Base-by-base conservation (phyloP, 2,888 invertebrate species). In the Abscondita cerata region DNA sequence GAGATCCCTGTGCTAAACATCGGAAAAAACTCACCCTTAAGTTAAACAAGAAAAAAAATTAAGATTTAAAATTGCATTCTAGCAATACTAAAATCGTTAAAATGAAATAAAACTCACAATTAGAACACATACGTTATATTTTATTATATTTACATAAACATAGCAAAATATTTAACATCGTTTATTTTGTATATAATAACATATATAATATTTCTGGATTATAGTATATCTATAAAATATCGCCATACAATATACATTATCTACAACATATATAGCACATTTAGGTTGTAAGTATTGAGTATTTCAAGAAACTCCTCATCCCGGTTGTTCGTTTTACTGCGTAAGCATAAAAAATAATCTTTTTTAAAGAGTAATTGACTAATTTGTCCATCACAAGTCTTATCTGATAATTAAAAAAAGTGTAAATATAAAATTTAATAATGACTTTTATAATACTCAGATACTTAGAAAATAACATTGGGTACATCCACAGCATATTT, bases 381-480 rank as follows among this genome's bases (percentile, higher is more conserved):
- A 20, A 52, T 15, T 48, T 38, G 40, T 19, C 13, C 18, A 56
- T 56, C 50, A 55, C 55, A 55, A 54, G 9, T 44, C 18, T 52
- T 40, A 52, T 34, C 20, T 41, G 56, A 20, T 38, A 13, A 15
- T n/a, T 25, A 38, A 31, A 48, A 48, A 41, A 18, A 41, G 20
- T n/a, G 31, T 20, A 50, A 15, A 31, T 40, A 48, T 55, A 56
- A 31, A 50, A 56, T 56, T 56, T 56, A 56, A 56, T 56, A 56
- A 56, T 56, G 56, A 56, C 56, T 56, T 48, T 50, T 25, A 13
- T 52, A 58, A 58, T 58, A 58, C 58, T 58, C 51, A 46, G 34
- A 58, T 52, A 52, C 58, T 58, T 58, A 58, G 34, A 56, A 34
- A 58, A 16, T 57, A 46, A 51, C 31, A 46, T 44, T 12, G 36